Evolutionary conservation across 2,113 vertebrate genomes (phyloP), one percentile per base, ranked within the genome.

Genomic region (Vanacampus margaritifer): DNA sequence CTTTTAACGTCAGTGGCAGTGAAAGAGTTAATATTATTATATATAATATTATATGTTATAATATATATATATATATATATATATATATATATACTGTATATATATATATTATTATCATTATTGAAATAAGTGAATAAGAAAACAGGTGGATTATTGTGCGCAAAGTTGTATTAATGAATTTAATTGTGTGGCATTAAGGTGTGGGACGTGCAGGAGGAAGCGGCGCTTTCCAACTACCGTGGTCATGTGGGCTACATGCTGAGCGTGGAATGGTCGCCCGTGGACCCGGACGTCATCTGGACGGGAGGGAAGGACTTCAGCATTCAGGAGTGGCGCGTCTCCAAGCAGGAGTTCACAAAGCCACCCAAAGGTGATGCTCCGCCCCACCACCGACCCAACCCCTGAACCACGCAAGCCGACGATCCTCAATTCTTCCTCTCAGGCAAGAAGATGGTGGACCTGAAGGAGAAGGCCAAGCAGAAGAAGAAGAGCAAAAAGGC

Each of bases 281-380:
- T 95, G 37, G 94, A 99, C 19, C 82, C 94, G 0, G 95, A 98
- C 17, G 75, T 86, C 78, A 68, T 99, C 79, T 99, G 95, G 86
- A 98, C 96, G 0, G 97, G 97, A 68, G 97, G 93, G 16, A 96
- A 97, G 83, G 97, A 99, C 84, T 99, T 98, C 86, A 94, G 93
- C 24, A 91, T 96, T 61, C 94, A 98, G 64, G 94, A 92, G 66
- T 99, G 97, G 97, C 87, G 83, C 2, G 73, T 93, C 69, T 94
- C 94, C 68, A 92, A 93, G 76, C 97, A 99, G 65, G 91, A 94
- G 17, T 93, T 97, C 1, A 92, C 88, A 3, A 89, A 86, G 32
- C 97, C 97, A 0, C 97, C 97, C 1, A 95, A 94, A 91, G 94
- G 96, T 97, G 69, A 89, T 80, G 74, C 19, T 17, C 17, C 6